Percentiles rank a stretch among this genome's conserved stretches.
phyloP scores from a whole-genome alignment of 2,797 vertebrate species.

The Channa striata region DNA sequence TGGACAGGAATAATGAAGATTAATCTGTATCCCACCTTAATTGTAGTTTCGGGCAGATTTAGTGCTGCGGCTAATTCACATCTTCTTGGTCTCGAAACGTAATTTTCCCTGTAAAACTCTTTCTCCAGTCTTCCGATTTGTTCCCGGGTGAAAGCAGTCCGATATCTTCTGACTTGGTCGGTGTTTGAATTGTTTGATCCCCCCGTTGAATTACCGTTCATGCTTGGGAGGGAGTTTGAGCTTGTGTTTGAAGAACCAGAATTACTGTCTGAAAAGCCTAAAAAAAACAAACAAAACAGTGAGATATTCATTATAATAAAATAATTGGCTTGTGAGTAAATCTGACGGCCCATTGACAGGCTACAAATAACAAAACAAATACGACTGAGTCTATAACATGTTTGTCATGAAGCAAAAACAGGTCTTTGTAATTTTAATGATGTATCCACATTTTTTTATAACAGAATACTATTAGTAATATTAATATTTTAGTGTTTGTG shows the following conservation, averaged over 20 bases:
- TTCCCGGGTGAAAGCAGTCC: slow-evolving; percentile 89
- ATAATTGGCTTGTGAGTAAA: neutral
- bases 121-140: slow-evolving; percentile 90
- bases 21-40: slow-evolving; percentile 87
- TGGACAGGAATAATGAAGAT: slow-evolving; percentile 40
- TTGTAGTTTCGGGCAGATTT: slow-evolving; percentile 98
- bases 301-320: neutral
- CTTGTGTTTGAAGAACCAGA: slow-evolving; percentile 89
- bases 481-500: too few relatives aligned
- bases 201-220: slow-evolving; percentile 88
- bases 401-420: slow-evolving; percentile 7
- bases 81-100: slow-evolving; percentile 94
- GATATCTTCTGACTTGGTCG: slow-evolving; percentile 92
- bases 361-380: neutral
- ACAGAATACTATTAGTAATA: too few relatives aligned
- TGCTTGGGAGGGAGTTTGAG: slow-evolving; percentile 86
- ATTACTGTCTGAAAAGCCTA: slow-evolving; percentile 92
- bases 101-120: slow-evolving; percentile 91
- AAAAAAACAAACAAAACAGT: slow-evolving; percentile 19
- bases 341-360: neutral
- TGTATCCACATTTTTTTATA: too few relatives aligned
- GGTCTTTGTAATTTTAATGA: neutral
- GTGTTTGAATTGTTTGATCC: slow-evolving; percentile 88
- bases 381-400: neutral
- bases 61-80: slow-evolving; percentile 96